These are phyloP conservation scores for Myotis davidii DNA, from an alignment of 2,113 vertebrate genomes.

Conservation along the genomic window DNA sequence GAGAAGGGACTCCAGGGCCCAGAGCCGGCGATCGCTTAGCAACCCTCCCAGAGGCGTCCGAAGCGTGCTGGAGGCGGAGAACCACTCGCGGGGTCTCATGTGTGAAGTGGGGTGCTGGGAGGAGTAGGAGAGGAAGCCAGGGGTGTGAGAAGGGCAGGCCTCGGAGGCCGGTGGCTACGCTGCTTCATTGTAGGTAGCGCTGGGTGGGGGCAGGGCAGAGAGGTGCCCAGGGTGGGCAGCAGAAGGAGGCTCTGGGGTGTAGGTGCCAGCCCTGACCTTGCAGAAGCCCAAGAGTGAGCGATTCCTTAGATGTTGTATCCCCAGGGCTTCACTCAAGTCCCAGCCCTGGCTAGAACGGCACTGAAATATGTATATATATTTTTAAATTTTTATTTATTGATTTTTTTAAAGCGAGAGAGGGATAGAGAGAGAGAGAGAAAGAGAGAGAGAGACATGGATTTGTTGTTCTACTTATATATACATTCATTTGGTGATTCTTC, in stretches of 20 bases:
- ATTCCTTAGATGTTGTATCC: neutral
- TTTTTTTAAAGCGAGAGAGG: no score
- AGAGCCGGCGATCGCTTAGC: neutral
- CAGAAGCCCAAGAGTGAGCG: neutral
- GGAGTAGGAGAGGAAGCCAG: neutral
- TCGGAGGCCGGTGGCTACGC: neutral
- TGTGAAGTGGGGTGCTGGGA: fast-evolving
- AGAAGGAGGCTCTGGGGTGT: fast-evolving
- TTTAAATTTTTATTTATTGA: no score
- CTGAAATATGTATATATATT: neutral
- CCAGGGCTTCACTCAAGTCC: fast-evolving
- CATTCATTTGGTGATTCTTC: no score
- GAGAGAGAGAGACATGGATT: no score
- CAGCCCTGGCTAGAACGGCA: neutral
- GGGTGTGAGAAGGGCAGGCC: neutral
- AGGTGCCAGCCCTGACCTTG: neutral
- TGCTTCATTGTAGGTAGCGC: neutral
- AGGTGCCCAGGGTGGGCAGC: neutral
- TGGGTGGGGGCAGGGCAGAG: neutral
- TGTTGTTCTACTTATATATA: no score
- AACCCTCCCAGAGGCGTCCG: neutral
- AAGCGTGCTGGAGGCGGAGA: neutral
- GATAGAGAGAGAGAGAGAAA: no score
- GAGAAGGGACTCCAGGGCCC: neutral
- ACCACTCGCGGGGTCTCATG: no score